Base-by-base conservation (phyloP, 1,140 invertebrate genomes). In the Choristoneura fumiferana region DNA sequence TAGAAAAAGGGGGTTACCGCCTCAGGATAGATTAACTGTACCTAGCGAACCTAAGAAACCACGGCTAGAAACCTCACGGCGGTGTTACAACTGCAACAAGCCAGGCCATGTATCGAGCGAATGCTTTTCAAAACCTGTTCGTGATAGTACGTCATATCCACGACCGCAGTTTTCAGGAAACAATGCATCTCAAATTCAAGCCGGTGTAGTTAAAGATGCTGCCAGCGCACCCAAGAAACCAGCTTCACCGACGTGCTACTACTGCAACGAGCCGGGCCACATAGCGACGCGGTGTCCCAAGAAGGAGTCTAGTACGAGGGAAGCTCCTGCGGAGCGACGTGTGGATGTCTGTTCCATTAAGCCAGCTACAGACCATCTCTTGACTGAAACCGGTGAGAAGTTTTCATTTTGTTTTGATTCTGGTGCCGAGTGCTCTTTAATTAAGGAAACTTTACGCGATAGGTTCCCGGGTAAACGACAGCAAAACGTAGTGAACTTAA, bases 401-500 rank as follows among this genome's bases (percentile, higher is more conserved):
- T 56, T 56, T 10, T 4, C 38, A 33, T 57, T 57, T 57, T 34
- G 12, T 22, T 57, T 18, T 45, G 39, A 57, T 33, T 57, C 29
- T 15, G 39, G 56, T 14, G 56, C 56, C n/a, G 56, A 57, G 29
- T 57, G 40, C 9, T 57, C 39, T 6, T n/a, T 57, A 2, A 35
- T 57, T 0, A 43, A 57, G 45, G 56, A 45, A 57, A 39, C 2
- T 39, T 9, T 57, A 10, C 1, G 4, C 1, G 1, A 8, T 8
- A 45, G 45, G 35, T 45, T 57, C 34, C 0, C 1, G 33, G 56
- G 56, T 9, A 36, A 43, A 49, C 29, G 39, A 10, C 5, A 33
- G 8, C 8, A 43, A 8, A 15, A 43, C 34, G 5, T 14, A 4
- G 9, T 57, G 2, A 34, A 10, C 9, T 14, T 43, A 8, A 15